Percentiles rank a stretch among this genome's conserved stretches.
phyloP scores from a whole-genome alignment of 2,113 vertebrate species.

The Dolichallabes microphthalmus region DNA sequence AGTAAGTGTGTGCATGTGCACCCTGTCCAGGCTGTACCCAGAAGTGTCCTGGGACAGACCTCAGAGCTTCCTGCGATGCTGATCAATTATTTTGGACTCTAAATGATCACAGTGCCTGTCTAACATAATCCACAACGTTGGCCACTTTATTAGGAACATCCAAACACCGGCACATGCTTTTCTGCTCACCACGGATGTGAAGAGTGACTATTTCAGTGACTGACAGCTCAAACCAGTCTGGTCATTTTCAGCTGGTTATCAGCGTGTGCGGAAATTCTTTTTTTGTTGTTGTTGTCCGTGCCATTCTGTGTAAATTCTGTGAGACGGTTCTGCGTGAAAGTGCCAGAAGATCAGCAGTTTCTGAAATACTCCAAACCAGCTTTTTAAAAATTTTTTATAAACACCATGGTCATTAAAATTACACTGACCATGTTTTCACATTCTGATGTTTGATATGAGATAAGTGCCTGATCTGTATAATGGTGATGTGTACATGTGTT shows the following conservation, averaged over 20 bases:
- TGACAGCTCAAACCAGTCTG: background rate
- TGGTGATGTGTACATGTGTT: background rate
- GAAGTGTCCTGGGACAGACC: too few species aligned
- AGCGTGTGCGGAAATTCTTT: too few species aligned
- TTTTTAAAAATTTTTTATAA: background rate
- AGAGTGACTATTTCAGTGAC: background rate
- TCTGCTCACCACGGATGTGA: background rate
- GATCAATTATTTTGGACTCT: too few species aligned
- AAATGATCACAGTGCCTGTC: background rate
- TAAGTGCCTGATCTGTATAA: background rate
- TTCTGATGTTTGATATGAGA: background rate
- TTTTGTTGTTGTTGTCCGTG: background rate
- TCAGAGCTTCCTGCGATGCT: too few species aligned
- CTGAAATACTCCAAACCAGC: background rate
- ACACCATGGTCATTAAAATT: background rate
- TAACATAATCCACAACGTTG: background rate
- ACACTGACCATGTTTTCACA: background rate
- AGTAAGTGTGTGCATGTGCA: too few species aligned
- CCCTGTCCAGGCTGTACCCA: too few species aligned
- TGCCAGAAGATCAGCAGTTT: too few species aligned
- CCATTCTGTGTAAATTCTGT: background rate
- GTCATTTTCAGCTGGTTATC: background rate
- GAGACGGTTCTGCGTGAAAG: too few species aligned
- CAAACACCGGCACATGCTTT: background rate
- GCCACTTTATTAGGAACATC: background rate